phyloP scores from a whole-genome alignment of 2,797 vertebrate species.

The Enteromius unitaeniatus region DNA sequence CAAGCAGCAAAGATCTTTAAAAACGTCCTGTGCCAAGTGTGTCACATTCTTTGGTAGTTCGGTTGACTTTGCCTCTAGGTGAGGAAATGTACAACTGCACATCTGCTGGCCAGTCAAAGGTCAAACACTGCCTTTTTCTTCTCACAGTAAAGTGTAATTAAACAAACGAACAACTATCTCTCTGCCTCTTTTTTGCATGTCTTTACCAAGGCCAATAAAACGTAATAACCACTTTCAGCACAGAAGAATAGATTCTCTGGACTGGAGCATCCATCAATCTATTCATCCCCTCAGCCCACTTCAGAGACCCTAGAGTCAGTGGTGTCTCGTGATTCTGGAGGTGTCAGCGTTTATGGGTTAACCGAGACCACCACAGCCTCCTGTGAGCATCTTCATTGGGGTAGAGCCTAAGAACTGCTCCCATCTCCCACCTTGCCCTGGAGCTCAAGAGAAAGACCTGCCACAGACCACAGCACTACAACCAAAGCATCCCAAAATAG shows the following conservation, averaged over 20 bases:
- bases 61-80: conserved; percentile 32
- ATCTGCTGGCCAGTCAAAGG: conserved; percentile 7
- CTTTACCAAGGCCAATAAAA: conserved; percentile 29
- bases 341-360: conserved; percentile 17
- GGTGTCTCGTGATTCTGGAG: conserved; percentile 3
- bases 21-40: conserved; percentile 14
- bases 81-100: conserved; percentile 13
- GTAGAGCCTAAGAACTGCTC: conserved; percentile 1
- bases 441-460: conserved; percentile 26
- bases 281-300: conserved; percentile 4
- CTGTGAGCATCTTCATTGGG: conserved; percentile 24
- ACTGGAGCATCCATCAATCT: conserved; percentile 10
- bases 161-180: conserved; percentile 24
- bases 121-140: conserved; percentile 30
- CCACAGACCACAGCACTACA: conserved; percentile 45
- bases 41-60: neutral
- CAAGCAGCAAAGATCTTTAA: conserved; percentile 24
- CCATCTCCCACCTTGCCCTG: conserved; percentile 46
- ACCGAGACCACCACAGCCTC: neutral
- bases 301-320: conserved; percentile 2
- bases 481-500: conserved; percentile 42
- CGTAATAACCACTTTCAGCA: conserved; percentile 7
- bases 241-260: neutral
- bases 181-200: conserved; percentile 39
- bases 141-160: conserved; percentile 26